These are phyloP conservation scores for Dolichopus griseipennis DNA, from an alignment of 2,888 invertebrate species.

Conservation along the genomic window DNA sequence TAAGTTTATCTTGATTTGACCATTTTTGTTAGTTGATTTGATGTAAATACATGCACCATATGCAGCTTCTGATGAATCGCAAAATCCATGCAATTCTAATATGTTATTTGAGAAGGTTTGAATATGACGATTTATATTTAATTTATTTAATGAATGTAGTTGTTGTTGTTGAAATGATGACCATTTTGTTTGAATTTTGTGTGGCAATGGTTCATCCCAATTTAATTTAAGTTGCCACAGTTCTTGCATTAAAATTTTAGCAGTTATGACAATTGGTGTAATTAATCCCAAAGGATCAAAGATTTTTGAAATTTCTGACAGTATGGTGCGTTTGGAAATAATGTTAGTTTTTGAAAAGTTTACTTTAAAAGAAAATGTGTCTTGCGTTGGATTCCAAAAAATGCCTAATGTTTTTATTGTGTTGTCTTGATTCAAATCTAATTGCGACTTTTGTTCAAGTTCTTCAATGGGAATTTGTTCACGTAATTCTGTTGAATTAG, in stretches of 20 bases:
- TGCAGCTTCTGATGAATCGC: conserved; percentile 19
- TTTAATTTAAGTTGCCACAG: conserved; percentile 18
- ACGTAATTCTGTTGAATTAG: conserved; percentile 9
- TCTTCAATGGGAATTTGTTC: not conserved
- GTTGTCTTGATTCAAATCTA: not conserved
- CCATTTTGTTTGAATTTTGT: conserved; percentile 15
- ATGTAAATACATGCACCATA: conserved; percentile 14
- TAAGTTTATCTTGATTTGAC: conserved; percentile 10
- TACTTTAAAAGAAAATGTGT: conserved; percentile 16
- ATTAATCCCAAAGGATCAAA: conserved; percentile 20
- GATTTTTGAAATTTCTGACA: conserved; percentile 16
- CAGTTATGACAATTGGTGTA: conserved; percentile 17
- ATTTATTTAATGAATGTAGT: no score
- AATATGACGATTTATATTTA: not conserved
- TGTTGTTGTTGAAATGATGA: conserved; percentile 1
- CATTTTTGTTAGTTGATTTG: conserved; percentile 11
- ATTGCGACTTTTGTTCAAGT: not conserved
- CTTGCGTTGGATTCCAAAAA: conserved; percentile 16
- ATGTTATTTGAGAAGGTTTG: not conserved
- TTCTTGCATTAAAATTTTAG: conserved; percentile 20
- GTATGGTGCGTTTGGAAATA: conserved; percentile 17
- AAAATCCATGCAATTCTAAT: conserved; percentile 18
- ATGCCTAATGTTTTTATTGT: conserved; percentile 17
- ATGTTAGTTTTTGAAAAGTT: conserved; percentile 10
- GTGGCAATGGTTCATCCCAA: conserved; percentile 19